phyloP scores from a whole-genome alignment of 2,797 vertebrate genomes.

The Eupleurogrammus muticus region DNA sequence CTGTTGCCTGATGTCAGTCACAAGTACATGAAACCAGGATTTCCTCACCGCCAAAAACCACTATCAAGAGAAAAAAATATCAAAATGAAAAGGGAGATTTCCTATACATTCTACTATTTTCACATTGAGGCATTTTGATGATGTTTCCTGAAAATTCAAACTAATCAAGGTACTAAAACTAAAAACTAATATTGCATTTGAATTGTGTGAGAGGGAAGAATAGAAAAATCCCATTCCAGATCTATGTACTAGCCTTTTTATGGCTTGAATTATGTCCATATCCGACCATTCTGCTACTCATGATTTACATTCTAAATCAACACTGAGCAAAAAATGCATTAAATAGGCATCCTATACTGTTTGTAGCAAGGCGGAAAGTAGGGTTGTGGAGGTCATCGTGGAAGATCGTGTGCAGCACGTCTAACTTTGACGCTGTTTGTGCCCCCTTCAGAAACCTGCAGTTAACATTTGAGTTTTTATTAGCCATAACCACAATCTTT shows the following conservation, averaged over 20 bases:
- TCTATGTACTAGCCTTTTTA: too few species aligned
- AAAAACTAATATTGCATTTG: neutral
- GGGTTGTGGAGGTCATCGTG: too few species aligned
- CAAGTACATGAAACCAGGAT: slow-evolving; percentile 56
- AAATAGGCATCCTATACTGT: neutral
- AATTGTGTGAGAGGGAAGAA: neutral
- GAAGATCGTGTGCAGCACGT: too few species aligned
- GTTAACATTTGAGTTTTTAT: neutral
- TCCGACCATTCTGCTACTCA: neutral
- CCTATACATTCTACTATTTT: neutral
- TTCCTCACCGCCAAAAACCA: slow-evolving; percentile 33
- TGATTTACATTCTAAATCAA: neutral
- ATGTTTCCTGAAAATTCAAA: neutral
- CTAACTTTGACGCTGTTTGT: neutral
- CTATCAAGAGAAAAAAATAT: neutral
- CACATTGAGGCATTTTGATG: neutral
- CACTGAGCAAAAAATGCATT: neutral
- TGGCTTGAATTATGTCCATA: too few species aligned
- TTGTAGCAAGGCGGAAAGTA: too few species aligned
- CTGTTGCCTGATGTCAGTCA: slow-evolving; percentile 53
- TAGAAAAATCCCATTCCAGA: too few species aligned
- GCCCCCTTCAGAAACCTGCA: neutral
- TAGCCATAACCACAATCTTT: neutral
- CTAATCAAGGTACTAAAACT: neutral
- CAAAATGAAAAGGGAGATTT: neutral